Conservation (phyloP, 2,888 invertebrate species). For the Strigamia maritima region DNA sequence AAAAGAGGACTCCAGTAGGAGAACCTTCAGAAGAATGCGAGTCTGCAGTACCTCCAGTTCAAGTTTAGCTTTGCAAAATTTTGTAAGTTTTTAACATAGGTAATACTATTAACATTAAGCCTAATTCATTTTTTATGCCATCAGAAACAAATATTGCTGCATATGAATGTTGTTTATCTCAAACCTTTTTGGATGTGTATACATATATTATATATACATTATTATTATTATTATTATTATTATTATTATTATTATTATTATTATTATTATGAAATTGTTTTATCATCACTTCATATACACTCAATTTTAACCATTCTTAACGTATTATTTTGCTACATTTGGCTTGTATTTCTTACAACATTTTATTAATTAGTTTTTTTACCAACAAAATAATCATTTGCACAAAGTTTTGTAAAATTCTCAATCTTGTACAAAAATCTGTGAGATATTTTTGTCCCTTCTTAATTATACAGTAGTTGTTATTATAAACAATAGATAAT, state of each 20-base stretch:
- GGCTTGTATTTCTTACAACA: slow-evolving; percentile 5
- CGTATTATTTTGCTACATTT: neutral
- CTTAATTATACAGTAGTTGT: neutral
- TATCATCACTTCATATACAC: neutral
- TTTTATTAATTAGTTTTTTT: neutral
- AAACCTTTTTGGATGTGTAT: neutral
- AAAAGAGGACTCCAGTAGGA: neutral
- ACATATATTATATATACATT: neutral
- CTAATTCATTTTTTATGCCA: neutral
- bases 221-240: neutral
- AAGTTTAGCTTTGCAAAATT: neutral
- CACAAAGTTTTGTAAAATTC: slow-evolving; percentile 15
- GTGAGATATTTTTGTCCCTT: neutral
- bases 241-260: neutral
- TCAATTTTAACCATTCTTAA: neutral
- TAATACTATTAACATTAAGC: neutral
- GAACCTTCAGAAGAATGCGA: neutral
- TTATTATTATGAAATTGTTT: neutral
- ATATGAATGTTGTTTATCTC: slow-evolving; percentile 9
- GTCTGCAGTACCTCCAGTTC: neutral
- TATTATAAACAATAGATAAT: neutral
- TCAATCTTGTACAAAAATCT: slow-evolving; percentile 7
- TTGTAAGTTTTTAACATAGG: neutral
- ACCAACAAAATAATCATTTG: neutral
- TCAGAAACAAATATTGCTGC: slow-evolving; percentile 1